A percentile compares a stretch with the other conserved stretches of the same genome.
Conservation (phyloP, 1,140 invertebrate genomes). For the Antheraea pernyi region DNA sequence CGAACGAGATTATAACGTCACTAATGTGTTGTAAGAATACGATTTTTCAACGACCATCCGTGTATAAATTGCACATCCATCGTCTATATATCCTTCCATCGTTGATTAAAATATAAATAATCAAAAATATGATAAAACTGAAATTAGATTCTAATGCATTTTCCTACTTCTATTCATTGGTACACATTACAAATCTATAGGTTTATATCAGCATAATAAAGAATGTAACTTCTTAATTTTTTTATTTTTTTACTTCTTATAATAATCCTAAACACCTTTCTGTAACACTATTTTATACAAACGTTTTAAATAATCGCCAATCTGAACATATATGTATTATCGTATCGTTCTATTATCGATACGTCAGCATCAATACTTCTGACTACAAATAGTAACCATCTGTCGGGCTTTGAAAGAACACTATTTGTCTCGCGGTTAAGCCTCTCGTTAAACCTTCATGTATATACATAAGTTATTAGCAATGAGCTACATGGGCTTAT, state of each 20-base stretch:
- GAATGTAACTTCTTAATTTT: too few relatives aligned
- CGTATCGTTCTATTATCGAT: slow-evolving; percentile 15
- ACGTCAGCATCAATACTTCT: neutral
- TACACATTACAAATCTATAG: too few relatives aligned
- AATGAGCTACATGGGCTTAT: slow-evolving; percentile 18
- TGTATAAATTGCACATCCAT: too few relatives aligned
- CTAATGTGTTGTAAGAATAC: too few relatives aligned
- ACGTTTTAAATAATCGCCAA: neutral
- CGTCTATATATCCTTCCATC: too few relatives aligned
- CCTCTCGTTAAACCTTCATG: slow-evolving; percentile 23
- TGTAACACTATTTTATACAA: neutral
- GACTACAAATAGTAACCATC: slow-evolving; percentile 25
- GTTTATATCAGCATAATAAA: too few relatives aligned
- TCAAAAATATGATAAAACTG: too few relatives aligned
- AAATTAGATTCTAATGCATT: too few relatives aligned
- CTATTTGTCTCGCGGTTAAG: slow-evolving; percentile 29
- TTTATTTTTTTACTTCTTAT: too few relatives aligned
- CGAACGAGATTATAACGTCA: slow-evolving; percentile 13
- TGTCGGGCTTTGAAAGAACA: slow-evolving; percentile 29
- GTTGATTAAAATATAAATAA: too few relatives aligned
- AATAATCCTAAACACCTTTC: neutral
- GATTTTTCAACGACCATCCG: too few relatives aligned
- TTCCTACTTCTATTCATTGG: too few relatives aligned
- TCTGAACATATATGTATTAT: neutral
- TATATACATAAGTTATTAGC: slow-evolving; percentile 35